phyloP scores from a whole-genome alignment of 2,113 vertebrate genomes.

The Takifugu flavidus region DNA sequence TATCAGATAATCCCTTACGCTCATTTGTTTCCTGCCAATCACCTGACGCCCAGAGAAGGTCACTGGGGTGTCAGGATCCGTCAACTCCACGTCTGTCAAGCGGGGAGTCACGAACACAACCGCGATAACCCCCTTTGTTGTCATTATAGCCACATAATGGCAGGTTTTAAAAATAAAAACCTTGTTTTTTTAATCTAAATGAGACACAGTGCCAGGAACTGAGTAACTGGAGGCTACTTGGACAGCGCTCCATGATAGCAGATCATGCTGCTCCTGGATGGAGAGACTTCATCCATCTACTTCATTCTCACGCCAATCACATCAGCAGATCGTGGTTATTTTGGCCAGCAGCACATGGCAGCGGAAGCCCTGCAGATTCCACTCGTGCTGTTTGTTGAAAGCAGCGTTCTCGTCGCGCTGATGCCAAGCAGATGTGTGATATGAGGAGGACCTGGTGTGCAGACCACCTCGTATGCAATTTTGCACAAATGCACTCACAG shows the following conservation, averaged over 20 bases:
- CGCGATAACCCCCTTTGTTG: too few species aligned
- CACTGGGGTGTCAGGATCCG: too few species aligned
- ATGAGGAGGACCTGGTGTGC: constrained; percentile 38
- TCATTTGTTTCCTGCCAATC: constrained; percentile 37
- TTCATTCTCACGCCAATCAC: constrained; percentile 42
- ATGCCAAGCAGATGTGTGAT: constrained; percentile 63
- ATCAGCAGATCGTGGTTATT: constrained; percentile 40
- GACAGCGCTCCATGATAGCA: constrained; percentile 12
- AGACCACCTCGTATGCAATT: constrained; percentile 50
- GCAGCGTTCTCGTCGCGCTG: constrained; percentile 41
- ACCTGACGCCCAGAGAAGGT: constrained; percentile 30
- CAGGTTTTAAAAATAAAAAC: neutral
- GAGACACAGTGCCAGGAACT: neutral
- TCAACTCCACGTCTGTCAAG: neutral
- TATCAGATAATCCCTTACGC: constrained; percentile 27
- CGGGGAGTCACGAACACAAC: too few species aligned
- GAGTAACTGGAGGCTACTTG: constrained; percentile 7
- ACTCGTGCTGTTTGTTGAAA: constrained; percentile 19
- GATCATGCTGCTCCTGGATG: constrained; percentile 25
- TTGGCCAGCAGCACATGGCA: constrained; percentile 42
- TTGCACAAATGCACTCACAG: constrained; percentile 41
- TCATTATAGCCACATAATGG: too few species aligned
- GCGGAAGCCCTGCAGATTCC: constrained; percentile 27
- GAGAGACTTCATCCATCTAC: constrained; percentile 38
- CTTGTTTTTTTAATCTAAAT: neutral